A percentile compares a stretch with the other conserved stretches of the same genome.
Evolutionary conservation across 2,888 invertebrate species (phyloP).

Genomic region (Diogma glabrata): DNA sequence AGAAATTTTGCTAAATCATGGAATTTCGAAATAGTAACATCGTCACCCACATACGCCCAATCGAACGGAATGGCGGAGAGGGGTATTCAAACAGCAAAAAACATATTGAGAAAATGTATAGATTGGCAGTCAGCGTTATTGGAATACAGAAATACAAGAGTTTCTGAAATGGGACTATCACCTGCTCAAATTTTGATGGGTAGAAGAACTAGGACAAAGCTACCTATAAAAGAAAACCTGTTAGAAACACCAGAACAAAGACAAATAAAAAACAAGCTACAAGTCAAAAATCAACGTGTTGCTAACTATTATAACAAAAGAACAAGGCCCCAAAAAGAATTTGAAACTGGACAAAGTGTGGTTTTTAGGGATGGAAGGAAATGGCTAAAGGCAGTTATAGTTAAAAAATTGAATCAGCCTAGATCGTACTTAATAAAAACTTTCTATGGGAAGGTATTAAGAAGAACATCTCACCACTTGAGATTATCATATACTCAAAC

Average conservation of each 20-base stretch:
- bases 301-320: not conserved
- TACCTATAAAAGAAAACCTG: not conserved
- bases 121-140: not conserved
- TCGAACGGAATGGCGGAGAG: no score
- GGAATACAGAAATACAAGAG: constrained; percentile 1
- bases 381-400: no score
- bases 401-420: no score
- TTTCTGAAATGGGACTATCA: not conserved
- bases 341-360: no score
- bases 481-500: no score
- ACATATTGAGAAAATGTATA: not conserved
- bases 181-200: constrained; percentile 2
- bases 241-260: not conserved
- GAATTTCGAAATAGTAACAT: constrained; percentile 16
- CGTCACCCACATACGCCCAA: no score
- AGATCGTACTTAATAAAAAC: no score
- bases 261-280: not conserved
- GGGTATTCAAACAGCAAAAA: constrained; percentile 13
- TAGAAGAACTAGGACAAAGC: not conserved
- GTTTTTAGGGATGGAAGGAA: no score
- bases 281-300: not conserved
- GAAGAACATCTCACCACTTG: no score
- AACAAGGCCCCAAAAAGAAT: not conserved
- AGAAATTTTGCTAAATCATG: constrained; percentile 16
- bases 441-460: no score